These are phyloP conservation scores for Lasius platythorax DNA, from an alignment of 2,888 invertebrate species.

Conservation along the genomic window DNA sequence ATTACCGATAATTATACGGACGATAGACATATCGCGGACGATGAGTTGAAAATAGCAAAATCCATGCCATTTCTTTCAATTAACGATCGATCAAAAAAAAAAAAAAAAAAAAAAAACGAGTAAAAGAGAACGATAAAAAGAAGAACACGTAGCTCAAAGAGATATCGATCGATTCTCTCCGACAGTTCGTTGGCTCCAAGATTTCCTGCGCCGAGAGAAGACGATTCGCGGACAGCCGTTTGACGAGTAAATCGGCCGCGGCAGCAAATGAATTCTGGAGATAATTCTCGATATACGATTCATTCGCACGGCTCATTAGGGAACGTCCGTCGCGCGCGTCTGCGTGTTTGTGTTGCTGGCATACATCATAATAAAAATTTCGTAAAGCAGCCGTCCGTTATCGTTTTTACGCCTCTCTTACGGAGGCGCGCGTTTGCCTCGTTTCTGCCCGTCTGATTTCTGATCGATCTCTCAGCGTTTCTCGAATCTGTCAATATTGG, in stretches of 20 bases:
- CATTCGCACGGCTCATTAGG: conserved; percentile 71
- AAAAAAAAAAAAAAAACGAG: conserved; percentile 2
- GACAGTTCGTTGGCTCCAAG: conserved; percentile 42
- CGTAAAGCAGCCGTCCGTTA: conserved; percentile 70
- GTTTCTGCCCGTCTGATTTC: not conserved
- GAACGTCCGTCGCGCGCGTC: conserved; percentile 3
- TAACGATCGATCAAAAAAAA: conserved; percentile 42
- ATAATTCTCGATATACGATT: conserved; percentile 58
- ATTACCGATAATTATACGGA: conserved; percentile 47
- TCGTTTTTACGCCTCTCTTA: conserved; percentile 75
- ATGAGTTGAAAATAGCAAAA: conserved; percentile 46
- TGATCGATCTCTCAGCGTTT: conserved; percentile 13
- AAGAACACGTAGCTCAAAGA: conserved; percentile 13
- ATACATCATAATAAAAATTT: conserved; percentile 80
- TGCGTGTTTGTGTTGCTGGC: conserved; percentile 48
- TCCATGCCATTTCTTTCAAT: conserved; percentile 51
- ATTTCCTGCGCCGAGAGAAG: conserved; percentile 50
- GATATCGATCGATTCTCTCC: conserved; percentile 38
- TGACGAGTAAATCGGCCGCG: conserved; percentile 55
- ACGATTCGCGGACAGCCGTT: conserved; percentile 40
- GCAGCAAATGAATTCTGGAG: conserved; percentile 19
- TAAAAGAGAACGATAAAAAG: conserved; percentile 16
- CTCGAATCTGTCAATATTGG: not conserved
- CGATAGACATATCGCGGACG: conserved; percentile 48
- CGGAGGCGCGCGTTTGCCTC: conserved; percentile 53